Percentiles rank a stretch among this genome's conserved stretches.
These are phyloP conservation scores for Drosophila hamatofila DNA, from an alignment of 2,888 invertebrate genomes.

Conservation along the genomic window DNA sequence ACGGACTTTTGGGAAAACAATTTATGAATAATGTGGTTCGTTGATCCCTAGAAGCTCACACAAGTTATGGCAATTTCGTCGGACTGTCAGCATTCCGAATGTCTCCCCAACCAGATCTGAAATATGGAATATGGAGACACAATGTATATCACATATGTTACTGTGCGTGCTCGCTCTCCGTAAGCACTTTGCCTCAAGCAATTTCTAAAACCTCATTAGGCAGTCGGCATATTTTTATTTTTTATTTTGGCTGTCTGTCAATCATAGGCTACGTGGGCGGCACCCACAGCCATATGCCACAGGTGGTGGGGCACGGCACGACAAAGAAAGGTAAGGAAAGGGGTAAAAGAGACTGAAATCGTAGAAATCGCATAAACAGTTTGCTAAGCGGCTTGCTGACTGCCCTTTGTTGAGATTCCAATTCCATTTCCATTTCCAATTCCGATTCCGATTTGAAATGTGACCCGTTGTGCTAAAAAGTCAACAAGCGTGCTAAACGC, in stretches of 20 bases:
- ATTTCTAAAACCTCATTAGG: conserved; percentile 60
- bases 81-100: conserved; percentile 40
- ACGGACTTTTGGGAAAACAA: too few species aligned
- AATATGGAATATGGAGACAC: conserved; percentile 10
- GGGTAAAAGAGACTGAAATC: conserved; percentile 51
- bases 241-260: conserved; percentile 44
- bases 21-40: conserved; percentile 24
- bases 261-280: conserved; percentile 72
- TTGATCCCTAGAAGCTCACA: conserved; percentile 42
- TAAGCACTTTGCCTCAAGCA: conserved; percentile 31
- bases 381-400: conserved; percentile 73
- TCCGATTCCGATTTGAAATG: conserved; percentile 33
- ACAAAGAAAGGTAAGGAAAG: neutral
- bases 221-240: conserved; percentile 12
- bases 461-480: conserved; percentile 68
- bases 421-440: conserved; percentile 13
- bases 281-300: conserved; percentile 37
- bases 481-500: conserved; percentile 68
- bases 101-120: neutral
- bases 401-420: conserved; percentile 63
- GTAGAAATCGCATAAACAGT: conserved; percentile 63
- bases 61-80: conserved; percentile 49
- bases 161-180: neutral
- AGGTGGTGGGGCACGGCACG: conserved; percentile 39
- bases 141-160: conserved; percentile 13